Base-by-base conservation (phyloP, 2,113 vertebrate species). In the Toxotes chatareus region DNA sequence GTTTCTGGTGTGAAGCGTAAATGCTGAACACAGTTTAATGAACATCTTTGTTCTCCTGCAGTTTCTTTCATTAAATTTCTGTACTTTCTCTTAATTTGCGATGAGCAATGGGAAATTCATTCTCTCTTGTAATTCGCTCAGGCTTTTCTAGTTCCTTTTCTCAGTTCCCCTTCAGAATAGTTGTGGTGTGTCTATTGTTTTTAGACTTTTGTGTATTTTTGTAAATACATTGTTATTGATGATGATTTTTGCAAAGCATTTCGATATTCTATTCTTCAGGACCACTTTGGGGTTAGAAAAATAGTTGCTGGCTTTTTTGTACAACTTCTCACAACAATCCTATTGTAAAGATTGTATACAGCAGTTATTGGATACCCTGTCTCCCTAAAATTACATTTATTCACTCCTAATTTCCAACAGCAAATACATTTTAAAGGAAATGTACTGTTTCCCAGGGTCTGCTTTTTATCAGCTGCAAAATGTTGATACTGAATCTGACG, bases 1-100 rank as follows among this genome's bases (percentile, higher is more conserved):
- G 4, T 75, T 40, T 49, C 8, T 14, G 27, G 32, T 63, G 70
- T 55, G 7, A 64, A 56, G 8, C 10, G 7, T 9, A 36, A 36
- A 40, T 27, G 51, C n/a, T 49, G 4, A 62, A 71, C 31, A 27
- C 27, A 19, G 17, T 44, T 76, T n/a, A 5, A 32, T 47, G 13
- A 82, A 60, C 3, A 4, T 59, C 38, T 82, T 76, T 68, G 61
- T 73, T 76, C 31, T 38, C 13, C 10, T 51, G 42, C 12, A 57
- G 27, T 44, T 73, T 34, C 56, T 59, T 82, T 80, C 40, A 38
- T 72, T 62, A 23, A 14, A 0, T 32, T 57, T 60, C n/a, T 16
- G 64, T 19, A 21, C 21, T 59, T 76, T 76, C 36, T 55, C 57
- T 27, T 46, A 71, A 59, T 76, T 40, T 61, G 40, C 19, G 7